Evolutionary conservation across 2,113 vertebrate genomes (phyloP), one percentile per base, ranked within the genome.

Genomic region (Hippocampus zosterae): DNA sequence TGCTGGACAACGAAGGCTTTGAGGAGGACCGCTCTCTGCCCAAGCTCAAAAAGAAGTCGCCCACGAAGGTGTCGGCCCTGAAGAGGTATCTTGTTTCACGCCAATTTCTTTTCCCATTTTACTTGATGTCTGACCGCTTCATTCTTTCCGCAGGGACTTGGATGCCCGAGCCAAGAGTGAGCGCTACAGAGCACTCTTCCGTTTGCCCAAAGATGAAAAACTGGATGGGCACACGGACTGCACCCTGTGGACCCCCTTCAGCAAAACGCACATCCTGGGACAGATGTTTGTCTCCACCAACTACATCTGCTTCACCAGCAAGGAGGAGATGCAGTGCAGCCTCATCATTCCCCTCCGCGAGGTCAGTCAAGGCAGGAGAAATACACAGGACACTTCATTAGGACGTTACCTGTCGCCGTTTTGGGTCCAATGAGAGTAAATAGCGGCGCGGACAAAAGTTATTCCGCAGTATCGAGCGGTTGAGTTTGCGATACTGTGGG

Each of bases 271-370:
- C 85, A 96, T 98, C 85, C 91, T 95, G 90, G 97, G 97, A 12
- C 96, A 98, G 86, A 98, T 99, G 96, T 99, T 98, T 81, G 97
- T 99, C 69, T 99, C 97, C 85, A 98, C 95, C 27, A 98, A 98
- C 89, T 99, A 99, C 84, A 98, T 99, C 90, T 99, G 97, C 91
- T 99, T 99, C 86, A 96, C 93, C 81, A 98, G 97, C 89, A 98
- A 98, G 85, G 96, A 97, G 64, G 96, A 98, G 79, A 95, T 94
- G 1, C 71, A 95, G 63, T 98, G 97, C 70, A 98, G 97, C 85
- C 96, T 99, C 90, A 98, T 99, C 73, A 97, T 99, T 73, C 97
- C 97, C 0, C 93, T 99, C 44, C 92, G 97, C 15, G 97, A 98
- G 95, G 96, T 95, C 78, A 72, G 73, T 16, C 11, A 37, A 18